Evolutionary conservation across 2,797 vertebrate genomes (phyloP).

Genomic region (Acipenser ruthenus): DNA sequence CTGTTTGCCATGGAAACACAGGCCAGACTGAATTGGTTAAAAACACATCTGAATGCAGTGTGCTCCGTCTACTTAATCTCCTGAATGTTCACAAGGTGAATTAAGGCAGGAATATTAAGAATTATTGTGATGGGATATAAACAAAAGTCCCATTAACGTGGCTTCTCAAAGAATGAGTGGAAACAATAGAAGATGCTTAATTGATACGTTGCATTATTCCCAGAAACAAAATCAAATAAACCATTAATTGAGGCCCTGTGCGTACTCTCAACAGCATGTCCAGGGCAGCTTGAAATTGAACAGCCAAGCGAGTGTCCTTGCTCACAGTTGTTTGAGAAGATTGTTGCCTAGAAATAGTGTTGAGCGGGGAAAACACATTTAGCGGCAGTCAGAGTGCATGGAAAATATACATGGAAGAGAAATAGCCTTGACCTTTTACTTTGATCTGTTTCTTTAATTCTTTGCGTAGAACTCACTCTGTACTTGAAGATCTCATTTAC

Average conservation of each 20-base stretch:
- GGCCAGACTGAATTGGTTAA: no score
- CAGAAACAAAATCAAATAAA: no score
- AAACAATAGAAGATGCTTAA: not conserved
- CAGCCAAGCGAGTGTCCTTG: not conserved
- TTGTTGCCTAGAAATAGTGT: slow-evolving; percentile 7
- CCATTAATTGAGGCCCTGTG: no score
- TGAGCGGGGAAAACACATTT: slow-evolving; percentile 4
- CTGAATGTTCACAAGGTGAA: not conserved
- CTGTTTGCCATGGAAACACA: no score
- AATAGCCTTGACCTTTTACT: slow-evolving; percentile 7
- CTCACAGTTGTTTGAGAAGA: not conserved
- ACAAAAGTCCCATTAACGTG: not conserved
- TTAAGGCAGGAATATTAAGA: not conserved
- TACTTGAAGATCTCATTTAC: not conserved
- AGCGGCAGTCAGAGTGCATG: not conserved
- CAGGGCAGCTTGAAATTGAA: not conserved
- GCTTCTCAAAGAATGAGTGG: not conserved
- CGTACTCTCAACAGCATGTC: not conserved
- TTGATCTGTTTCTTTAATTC: not conserved
- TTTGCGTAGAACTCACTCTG: not conserved
- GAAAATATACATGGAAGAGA: slow-evolving; percentile 8
- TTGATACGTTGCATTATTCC: not conserved
- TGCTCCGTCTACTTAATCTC: no score
- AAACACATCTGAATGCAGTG: no score
- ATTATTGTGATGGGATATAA: not conserved